Evolutionary conservation across 2,113 vertebrate genomes (phyloP), one percentile per base, ranked within the genome.

Genomic region (Lagenorhynchus albirostris): DNA sequence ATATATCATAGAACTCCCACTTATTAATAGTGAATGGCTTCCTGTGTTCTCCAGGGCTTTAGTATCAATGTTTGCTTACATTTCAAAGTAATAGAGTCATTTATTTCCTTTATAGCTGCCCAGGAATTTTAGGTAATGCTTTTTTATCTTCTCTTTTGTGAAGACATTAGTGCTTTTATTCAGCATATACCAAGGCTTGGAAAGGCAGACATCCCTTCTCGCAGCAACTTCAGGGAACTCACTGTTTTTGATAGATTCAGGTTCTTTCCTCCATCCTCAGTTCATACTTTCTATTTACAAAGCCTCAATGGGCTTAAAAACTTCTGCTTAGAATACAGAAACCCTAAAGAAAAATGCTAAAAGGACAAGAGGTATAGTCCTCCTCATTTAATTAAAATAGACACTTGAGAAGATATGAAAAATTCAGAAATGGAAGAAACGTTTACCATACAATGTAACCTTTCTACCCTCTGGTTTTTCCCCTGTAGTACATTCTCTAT

Each of bases 11-110:
- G 95, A 62, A 94, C 60, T 60, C 53, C 60, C 50, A 89, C 96
- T 96, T 96, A 93, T 96, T 96, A 96, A 89, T 82, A 79, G 73
- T 33, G 11, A 77, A 91, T 18, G 21, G 62, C 58, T 98, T 92
- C 89, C 23, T 91, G 71, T 38, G 36, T 97, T 92, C 79, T 91
- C 85, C 50, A 94, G 71, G 81, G 91, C 88, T 89, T 96, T 79
- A 31, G 62, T 90, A 55, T 62, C 5, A 26, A 76, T 92, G 97
- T 96, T 87, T 91, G 60, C 95, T 96, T 97, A 95, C 94, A 96
- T 96, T 96, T 96, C 94, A 98, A 88, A 91, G 60, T 94, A 97
- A 97, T 77, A 92, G 94, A 80, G 76, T 71, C 79, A 77, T 97
- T 85, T 91, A 84, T 98, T 97, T 98, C 47, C 80, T 96, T 97